Percentiles rank a stretch among this genome's conserved stretches.
Conservation (phyloP, 2,888 invertebrate genomes). For the Netelia virgata region DNA sequence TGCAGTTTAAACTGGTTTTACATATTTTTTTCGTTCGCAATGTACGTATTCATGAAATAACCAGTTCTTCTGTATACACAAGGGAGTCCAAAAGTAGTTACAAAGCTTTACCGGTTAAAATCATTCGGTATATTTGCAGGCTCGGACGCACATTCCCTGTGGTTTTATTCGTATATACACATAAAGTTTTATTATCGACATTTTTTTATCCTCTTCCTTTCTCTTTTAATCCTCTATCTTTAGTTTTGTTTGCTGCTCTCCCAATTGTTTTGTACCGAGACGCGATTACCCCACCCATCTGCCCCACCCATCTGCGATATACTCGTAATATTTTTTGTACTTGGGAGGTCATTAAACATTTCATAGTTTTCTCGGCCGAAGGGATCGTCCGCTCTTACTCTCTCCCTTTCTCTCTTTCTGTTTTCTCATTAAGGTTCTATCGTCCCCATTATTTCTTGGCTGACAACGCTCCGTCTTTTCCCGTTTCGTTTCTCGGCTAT, state of each 20-base stretch:
- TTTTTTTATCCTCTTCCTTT: not conserved
- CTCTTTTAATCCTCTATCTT: not conserved
- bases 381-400: not conserved
- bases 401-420: not conserved
- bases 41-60: no score
- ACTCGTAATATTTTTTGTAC: not conserved
- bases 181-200: constrained; percentile 9
- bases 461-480: constrained; percentile 4
- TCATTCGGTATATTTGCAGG: no score
- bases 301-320: not conserved
- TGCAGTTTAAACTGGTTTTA: no score
- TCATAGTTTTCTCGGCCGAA: constrained; percentile 20
- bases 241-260: not conserved
- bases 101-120: no score
- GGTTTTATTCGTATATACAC: not conserved
- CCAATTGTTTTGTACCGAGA: constrained; percentile 15
- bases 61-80: no score
- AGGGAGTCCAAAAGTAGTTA: no score
- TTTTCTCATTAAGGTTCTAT: constrained; percentile 18
- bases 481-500: constrained; percentile 42
- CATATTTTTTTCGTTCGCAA: no score
- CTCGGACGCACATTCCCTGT: no score
- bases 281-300: not conserved
- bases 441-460: constrained; percentile 18
- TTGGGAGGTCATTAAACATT: constrained; percentile 21